Evolutionary conservation across 2,888 invertebrate species (phyloP).

Genomic region (Andrena camellia): DNA sequence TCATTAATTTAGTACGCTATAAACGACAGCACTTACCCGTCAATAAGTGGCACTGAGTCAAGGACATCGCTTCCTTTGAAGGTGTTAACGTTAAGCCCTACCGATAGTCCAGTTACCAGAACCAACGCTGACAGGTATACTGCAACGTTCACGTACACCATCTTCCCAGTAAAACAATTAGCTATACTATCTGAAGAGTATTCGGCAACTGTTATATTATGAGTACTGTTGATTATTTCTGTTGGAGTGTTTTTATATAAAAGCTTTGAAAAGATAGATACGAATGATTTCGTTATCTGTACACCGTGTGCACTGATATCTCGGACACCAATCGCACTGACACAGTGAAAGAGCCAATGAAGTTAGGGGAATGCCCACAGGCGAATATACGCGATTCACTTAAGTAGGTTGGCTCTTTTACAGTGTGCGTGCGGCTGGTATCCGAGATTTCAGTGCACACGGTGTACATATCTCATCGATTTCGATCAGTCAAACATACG

Average conservation of each 20-base stretch:
- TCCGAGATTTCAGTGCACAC: no score
- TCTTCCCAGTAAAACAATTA: conserved; percentile 65
- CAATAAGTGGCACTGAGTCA: conserved; percentile 79
- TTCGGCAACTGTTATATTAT: background rate
- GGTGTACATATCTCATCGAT: no score
- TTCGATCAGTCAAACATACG: background rate
- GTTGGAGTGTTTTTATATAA: conserved; percentile 4
- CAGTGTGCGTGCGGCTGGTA: no score
- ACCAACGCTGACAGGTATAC: conserved; percentile 56
- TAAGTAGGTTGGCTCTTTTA: no score
- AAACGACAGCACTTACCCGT: conserved; percentile 76
- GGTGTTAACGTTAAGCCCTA: conserved; percentile 63
- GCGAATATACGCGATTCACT: no score
- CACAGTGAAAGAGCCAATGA: no score
- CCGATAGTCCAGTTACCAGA: conserved; percentile 69
- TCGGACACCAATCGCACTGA: no score
- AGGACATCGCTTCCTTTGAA: conserved; percentile 81
- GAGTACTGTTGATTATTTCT: background rate
- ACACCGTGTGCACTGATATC: no score
- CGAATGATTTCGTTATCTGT: background rate
- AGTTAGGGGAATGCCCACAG: no score
- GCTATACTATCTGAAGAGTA: conserved; percentile 41
- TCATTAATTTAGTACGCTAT: background rate
- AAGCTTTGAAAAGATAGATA: background rate
- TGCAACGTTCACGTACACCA: conserved; percentile 69